Evolutionary conservation across 2,797 vertebrate genomes (phyloP), one percentile per base, ranked within the genome.

Genomic region (Chelmon rostratus): DNA sequence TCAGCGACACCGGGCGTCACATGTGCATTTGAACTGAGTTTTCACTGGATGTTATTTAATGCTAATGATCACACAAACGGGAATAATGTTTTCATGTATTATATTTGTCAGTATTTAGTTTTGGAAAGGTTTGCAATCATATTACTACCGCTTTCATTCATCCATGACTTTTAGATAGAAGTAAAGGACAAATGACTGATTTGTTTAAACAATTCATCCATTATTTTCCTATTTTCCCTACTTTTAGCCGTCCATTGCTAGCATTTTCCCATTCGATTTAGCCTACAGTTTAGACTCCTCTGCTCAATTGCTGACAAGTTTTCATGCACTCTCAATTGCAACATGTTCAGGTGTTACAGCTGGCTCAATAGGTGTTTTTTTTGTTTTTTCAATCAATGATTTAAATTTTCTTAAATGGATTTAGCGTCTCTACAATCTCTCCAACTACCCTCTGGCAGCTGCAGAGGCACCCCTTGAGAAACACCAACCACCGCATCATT

Each of bases 91-190:
- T 38, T 4, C 12, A 61, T 13, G 1, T 6, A 19, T 13, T 23
- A 25, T 21, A 58, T 37, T 56, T 8, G 8, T 46, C 46, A 40
- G 4, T 33, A 35, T 23, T 44, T 33, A 50, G 28, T 13, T 54
- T 49, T 47, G 15, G n/a, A 23, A 57, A 33, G n/a, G 62, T 65
- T 35, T 21, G 42, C 40, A 46, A 61, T 31, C 58, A 63, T 31
- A 31, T 5, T 9, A 33, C 28, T n/a, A 33, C 21, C 8, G n/a
- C 47, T 49, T 49, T 50, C 49, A 50, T n/a, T n/a, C n/a, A n/a
- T n/a, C n/a, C n/a, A n/a, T n/a, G n/a, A n/a, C n/a, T n/a, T n/a
- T 44, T 16, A 44, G 42, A 12, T 16, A 8, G 8, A 47, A 47
- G 3, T 21, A 47, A n/a, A n/a, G n/a, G n/a, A 19, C 19, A 47